Base-by-base conservation (phyloP, 2,113 vertebrate genomes). In the Brachyhypopomus occidentalis region DNA sequence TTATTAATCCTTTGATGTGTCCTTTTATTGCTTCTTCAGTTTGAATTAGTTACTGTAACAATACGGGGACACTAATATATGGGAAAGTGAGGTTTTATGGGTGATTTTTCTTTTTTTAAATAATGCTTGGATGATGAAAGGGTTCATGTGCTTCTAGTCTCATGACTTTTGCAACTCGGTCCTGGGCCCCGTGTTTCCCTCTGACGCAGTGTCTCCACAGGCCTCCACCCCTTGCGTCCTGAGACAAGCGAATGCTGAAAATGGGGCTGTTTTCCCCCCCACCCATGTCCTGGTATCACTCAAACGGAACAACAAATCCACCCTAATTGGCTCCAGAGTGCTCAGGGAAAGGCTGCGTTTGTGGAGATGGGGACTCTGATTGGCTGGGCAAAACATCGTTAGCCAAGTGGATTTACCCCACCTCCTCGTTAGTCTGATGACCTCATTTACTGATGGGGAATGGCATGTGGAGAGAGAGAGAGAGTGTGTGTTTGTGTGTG, bases 381-480 rank as follows among this genome's bases (percentile, higher is more conserved):
- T 95, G 93, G 93, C 86, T 84, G 91, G 90, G 87, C 89, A 90
- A 90, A 87, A 91, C 89, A 90, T 95, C 92, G 92, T 95, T 94
- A 93, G 90, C 84, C 91, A 92, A 74, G 84, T 75, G 85, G 64
- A 92, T 91, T 92, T 92, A 87, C 89, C 88, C 60, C 90, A 84
- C 91, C 93, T 92, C 90, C 94, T 96, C 94, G 93, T 96, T 96
- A 97, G 95, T 91, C 92, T 95, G 94, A 95, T 95, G 90, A 96
- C 95, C 94, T 96, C 93, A 93, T 96, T 96, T 95, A 89, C 91
- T 95, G 94, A 94, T 89, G 92, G 90, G 83, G 87, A 90, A 67
- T 96, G 95, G 92, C 93, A 94, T 92, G 88, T 76, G 71, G 82
- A 27, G 58, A 62, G 9, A 72, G 41, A 58, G 77, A 73, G 58